Evolutionary conservation across 1,140 invertebrate species (phyloP).

Genomic region (Limonius californicus): DNA sequence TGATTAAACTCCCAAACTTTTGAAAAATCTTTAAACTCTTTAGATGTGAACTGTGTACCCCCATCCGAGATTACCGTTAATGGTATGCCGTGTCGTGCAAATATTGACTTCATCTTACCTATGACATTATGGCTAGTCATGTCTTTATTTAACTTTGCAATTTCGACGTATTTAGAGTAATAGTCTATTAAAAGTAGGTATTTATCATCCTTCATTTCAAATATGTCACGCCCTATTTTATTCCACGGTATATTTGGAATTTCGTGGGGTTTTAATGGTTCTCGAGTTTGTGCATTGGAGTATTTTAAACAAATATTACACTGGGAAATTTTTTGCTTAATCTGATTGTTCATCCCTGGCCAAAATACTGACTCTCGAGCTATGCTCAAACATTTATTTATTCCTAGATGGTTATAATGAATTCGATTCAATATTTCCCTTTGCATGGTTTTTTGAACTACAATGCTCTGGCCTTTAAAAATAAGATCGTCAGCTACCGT

Average conservation of each 20-base stretch:
- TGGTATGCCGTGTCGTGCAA: too few species aligned
- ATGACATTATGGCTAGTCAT: slow-evolving; percentile 19
- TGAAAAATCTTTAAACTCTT: too few species aligned
- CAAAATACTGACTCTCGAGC: slow-evolving; percentile 6
- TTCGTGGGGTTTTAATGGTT: slow-evolving; percentile 37
- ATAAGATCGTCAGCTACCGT: background rate
- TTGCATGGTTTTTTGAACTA: too few species aligned
- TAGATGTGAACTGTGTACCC: too few species aligned
- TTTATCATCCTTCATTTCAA: slow-evolving; percentile 42
- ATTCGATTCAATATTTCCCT: too few species aligned
- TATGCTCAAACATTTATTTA: slow-evolving; percentile 2
- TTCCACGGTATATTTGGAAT: slow-evolving; percentile 35
- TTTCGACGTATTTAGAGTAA: slow-evolving; percentile 32
- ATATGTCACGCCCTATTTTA: slow-evolving; percentile 39
- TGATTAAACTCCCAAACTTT: too few species aligned
- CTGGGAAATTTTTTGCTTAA: background rate
- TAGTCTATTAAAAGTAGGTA: slow-evolving; percentile 32
- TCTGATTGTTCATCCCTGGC: background rate
- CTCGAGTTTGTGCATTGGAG: slow-evolving; percentile 11
- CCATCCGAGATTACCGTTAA: too few species aligned
- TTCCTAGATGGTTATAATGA: too few species aligned
- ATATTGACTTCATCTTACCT: background rate
- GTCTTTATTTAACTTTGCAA: slow-evolving; percentile 20
- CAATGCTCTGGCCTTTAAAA: background rate
- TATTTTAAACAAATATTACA: slow-evolving; percentile 17